Conservation (phyloP, 2,113 vertebrate genomes). For the Butorides virescens region DNA sequence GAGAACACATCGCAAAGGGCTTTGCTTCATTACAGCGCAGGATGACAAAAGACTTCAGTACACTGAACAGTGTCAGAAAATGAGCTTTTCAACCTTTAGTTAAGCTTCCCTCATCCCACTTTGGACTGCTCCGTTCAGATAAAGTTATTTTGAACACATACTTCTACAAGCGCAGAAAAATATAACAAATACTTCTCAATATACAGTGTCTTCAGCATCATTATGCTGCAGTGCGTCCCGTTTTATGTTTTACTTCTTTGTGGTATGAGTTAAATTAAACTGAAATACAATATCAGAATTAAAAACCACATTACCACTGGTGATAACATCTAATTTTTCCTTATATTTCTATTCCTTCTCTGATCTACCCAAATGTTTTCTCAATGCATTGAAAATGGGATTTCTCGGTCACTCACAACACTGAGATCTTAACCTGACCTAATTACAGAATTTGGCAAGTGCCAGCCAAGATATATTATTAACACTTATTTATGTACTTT, state of each 20-base stretch:
- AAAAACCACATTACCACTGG: neutral
- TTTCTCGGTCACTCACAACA: neutral
- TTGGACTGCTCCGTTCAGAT: neutral
- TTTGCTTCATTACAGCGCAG: neutral
- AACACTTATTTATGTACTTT: neutral
- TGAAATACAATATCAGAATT: neutral
- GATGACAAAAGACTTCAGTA: neutral
- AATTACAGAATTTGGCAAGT: neutral
- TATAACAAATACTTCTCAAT: neutral
- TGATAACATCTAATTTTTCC: neutral
- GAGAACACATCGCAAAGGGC: neutral
- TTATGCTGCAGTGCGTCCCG: neutral
- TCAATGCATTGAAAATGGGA: neutral
- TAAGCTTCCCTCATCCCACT: neutral
- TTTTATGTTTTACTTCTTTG: neutral
- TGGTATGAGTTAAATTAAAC: neutral
- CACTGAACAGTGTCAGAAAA: neutral
- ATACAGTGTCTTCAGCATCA: neutral
- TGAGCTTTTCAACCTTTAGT: neutral
- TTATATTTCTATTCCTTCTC: neutral
- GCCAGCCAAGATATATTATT: neutral
- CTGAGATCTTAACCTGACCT: neutral
- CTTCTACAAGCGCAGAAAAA: neutral
- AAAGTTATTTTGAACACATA: neutral
- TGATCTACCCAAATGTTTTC: neutral